These are phyloP conservation scores for Lasius platythorax DNA, from an alignment of 2,888 invertebrate genomes.

Conservation along the genomic window DNA sequence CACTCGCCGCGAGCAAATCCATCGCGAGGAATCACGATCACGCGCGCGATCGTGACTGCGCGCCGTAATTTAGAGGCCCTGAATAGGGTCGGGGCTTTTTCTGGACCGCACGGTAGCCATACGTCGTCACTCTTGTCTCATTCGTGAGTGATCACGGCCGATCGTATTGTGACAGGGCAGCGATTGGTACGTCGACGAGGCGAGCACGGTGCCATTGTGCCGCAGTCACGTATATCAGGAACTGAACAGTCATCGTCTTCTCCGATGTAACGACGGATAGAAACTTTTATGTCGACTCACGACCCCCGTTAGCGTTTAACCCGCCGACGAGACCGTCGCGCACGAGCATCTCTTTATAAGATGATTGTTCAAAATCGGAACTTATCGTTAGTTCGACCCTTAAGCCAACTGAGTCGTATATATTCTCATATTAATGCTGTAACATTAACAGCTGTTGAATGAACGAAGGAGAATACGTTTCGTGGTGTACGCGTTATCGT, in stretches of 20 bases:
- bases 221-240: constrained; percentile 75
- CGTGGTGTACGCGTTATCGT: neutral
- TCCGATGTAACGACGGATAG: constrained; percentile 63
- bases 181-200: constrained; percentile 76
- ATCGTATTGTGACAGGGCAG: constrained; percentile 77
- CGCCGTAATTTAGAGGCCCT: constrained; percentile 74
- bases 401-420: neutral
- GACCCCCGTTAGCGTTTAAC: constrained; percentile 59
- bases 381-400: constrained; percentile 16
- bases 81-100: constrained; percentile 62
- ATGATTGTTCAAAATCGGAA: constrained; percentile 47
- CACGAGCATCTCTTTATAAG: constrained; percentile 42
- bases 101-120: constrained; percentile 74
- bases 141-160: constrained; percentile 76
- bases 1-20: constrained; percentile 44
- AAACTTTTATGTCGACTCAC: constrained; percentile 75
- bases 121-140: constrained; percentile 73
- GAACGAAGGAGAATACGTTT: constrained; percentile 1
- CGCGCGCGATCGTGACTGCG: constrained; percentile 79
- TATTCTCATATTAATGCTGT: neutral
- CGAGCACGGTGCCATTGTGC: constrained; percentile 73
- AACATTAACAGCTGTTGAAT: neutral
- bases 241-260: constrained; percentile 75
- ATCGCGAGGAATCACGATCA: constrained; percentile 74
- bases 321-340: constrained; percentile 53